phyloP scores from a whole-genome alignment of 2,888 invertebrate genomes.

The Melipona bicolor region DNA sequence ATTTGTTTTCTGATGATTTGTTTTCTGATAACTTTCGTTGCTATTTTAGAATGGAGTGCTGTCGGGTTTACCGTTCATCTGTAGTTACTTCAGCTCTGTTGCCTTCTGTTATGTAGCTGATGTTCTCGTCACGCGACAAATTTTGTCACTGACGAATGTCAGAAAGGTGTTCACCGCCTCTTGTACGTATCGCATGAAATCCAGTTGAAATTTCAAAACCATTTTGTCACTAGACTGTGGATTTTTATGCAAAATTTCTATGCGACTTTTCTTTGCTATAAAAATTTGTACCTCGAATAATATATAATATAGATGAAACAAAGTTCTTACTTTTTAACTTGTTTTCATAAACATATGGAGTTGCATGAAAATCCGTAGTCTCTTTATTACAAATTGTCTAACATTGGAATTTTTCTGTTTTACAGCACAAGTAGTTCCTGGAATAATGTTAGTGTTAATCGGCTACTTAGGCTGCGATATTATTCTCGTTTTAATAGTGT shows the following conservation, averaged over 20 bases:
- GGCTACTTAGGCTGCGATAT: slow-evolving; percentile 88
- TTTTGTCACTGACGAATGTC: slow-evolving; percentile 87
- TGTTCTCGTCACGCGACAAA: slow-evolving; percentile 86
- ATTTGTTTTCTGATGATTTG: neutral
- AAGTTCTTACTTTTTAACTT: no score
- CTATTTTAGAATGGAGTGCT: slow-evolving; percentile 87
- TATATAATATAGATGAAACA: no score
- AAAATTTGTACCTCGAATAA: no score
- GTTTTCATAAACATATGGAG: no score
- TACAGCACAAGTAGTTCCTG: slow-evolving; percentile 89
- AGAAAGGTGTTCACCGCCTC: slow-evolving; percentile 89
- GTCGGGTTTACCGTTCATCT: slow-evolving; percentile 89
- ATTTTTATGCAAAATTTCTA: no score
- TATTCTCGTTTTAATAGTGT: slow-evolving; percentile 86
- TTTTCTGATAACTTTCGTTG: neutral
- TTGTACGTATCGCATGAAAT: slow-evolving; percentile 80
- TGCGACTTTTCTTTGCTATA: no score
- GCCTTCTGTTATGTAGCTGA: slow-evolving; percentile 89
- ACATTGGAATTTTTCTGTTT: neutral
- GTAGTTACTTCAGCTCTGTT: slow-evolving; percentile 89
- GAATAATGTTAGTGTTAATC: slow-evolving; percentile 87
- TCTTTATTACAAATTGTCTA: neutral
- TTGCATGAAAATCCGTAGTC: no score
- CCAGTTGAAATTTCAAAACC: no score
- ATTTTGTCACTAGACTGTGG: no score